Evolutionary conservation across 1,140 invertebrate species (phyloP), one percentile per base, ranked within the genome.

Genomic region (Hylyphantes graminicola): DNA sequence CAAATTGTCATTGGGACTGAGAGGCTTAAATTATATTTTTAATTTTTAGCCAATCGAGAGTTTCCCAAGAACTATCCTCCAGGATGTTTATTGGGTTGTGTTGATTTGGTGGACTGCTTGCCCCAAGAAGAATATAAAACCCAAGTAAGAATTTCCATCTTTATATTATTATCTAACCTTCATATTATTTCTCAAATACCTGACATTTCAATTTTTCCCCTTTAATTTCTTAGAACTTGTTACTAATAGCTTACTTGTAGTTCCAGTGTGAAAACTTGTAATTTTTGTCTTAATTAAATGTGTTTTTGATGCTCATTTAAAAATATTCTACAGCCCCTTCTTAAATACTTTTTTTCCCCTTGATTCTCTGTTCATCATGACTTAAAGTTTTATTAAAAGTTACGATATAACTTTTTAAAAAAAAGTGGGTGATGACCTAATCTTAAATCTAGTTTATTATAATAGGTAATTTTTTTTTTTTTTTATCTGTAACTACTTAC

Each of bases 11-110:
- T n/a, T n/a, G n/a, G n/a, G n/a, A n/a, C n/a, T n/a, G n/a, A n/a
- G n/a, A n/a, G n/a, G n/a, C n/a, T n/a, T n/a, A 35, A 35, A 35
- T 35, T 35, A 35, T 35, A 35, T 35, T 35, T 35, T 35, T 35
- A 35, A 35, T 35, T 64, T 15, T 17, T n/a, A 79, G 84, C 57
- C 21, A 88, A 94, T 21, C 90, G 92, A 11, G 65, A 85, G 86
- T 97, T 97, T 89, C 96, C 96, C 0, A 90, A 92, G 83, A 92
- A 92, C 78, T 98, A 98, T 91, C 96, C 97, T 0, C 93, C 93
- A 2, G 93, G 95, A 54, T 96, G 95, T 90, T 90, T 99, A 21
- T 89, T 99, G 50, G 97, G 97, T 1, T 97, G 95, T 91, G 96
- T 98, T 61, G 93, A 93, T 88, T 90, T 96, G 0, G 91, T 93